A percentile compares a stretch with the other conserved stretches of the same genome.
Evolutionary conservation across 2,797 vertebrate species (phyloP).

Genomic region (Tachyglossus aculeatus): DNA sequence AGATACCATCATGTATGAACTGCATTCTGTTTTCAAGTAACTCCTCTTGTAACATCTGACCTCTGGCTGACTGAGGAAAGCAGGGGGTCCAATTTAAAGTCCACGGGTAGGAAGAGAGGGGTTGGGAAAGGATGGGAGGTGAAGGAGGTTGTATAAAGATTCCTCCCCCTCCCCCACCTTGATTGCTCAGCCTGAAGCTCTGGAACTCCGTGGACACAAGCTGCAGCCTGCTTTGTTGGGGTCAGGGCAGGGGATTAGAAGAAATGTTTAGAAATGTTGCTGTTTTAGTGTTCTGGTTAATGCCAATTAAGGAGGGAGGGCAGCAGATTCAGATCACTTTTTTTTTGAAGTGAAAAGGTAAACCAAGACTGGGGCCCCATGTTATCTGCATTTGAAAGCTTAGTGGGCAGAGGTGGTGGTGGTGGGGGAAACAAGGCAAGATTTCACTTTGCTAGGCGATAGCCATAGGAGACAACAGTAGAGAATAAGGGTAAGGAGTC

Average conservation of each 20-base stretch:
- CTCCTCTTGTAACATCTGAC: no score
- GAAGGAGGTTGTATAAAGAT: no score
- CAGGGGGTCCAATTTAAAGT: no score
- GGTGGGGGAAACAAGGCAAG: no score
- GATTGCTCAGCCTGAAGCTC: neutral
- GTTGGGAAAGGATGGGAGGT: neutral
- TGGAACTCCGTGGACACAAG: no score
- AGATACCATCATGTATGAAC: no score
- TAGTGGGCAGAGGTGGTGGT: no score
- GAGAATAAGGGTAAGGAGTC: no score
- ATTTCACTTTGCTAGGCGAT: no score
- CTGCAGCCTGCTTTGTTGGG: neutral
- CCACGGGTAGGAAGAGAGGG: neutral
- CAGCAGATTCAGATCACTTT: neutral
- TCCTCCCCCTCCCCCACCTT: neutral
- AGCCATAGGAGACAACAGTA: no score
- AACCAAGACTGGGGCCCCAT: neutral
- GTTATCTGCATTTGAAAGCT: neutral
- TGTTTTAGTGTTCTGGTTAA: neutral
- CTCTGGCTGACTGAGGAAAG: no score
- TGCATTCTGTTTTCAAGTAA: no score
- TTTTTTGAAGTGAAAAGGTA: constrained; percentile 19
- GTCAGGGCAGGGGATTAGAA: neutral
- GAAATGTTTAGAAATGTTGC: neutral
- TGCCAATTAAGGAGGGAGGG: neutral